Conservation (phyloP, 2,113 vertebrate species). For the Anguilla rostrata region DNA sequence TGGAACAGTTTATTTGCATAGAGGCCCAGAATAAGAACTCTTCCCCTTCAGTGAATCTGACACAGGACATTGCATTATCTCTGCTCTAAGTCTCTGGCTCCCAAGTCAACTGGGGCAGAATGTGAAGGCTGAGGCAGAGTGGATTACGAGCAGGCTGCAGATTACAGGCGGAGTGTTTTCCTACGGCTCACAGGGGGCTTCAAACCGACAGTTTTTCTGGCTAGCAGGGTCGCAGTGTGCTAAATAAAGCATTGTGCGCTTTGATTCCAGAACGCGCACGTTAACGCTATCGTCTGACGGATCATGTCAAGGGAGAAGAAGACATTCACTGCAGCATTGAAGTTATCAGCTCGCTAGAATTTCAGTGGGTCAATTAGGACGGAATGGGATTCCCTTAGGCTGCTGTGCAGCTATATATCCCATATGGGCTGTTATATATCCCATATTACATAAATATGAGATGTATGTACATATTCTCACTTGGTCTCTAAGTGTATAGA, state of each 20-base stretch:
- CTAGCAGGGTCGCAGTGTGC: conserved; percentile 50
- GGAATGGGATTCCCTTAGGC: background rate
- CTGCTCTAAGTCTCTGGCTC: conserved; percentile 23
- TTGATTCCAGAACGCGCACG: background rate
- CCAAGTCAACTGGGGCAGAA: conserved; percentile 18
- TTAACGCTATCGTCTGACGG: conserved; percentile 7
- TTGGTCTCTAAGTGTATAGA: background rate
- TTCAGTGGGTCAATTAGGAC: background rate
- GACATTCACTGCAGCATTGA: background rate
- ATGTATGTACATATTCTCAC: background rate
- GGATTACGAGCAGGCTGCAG: conserved; percentile 38
- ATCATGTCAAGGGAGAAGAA: background rate
- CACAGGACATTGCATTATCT: conserved; percentile 2
- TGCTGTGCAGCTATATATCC: background rate
- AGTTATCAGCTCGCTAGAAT: background rate
- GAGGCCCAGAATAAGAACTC: background rate
- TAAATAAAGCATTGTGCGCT: conserved; percentile 47
- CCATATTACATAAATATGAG: background rate
- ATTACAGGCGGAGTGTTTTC: conserved; percentile 33
- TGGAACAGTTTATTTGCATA: background rate
- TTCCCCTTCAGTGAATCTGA: background rate
- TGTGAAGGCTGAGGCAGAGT: conserved; percentile 30
- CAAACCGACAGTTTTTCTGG: conserved; percentile 40
- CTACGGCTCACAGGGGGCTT: conserved; percentile 31
- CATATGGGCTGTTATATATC: background rate